Evolutionary conservation across 2,797 vertebrate genomes (phyloP), one percentile per base, ranked within the genome.

Genomic region (Danio choprae): DNA sequence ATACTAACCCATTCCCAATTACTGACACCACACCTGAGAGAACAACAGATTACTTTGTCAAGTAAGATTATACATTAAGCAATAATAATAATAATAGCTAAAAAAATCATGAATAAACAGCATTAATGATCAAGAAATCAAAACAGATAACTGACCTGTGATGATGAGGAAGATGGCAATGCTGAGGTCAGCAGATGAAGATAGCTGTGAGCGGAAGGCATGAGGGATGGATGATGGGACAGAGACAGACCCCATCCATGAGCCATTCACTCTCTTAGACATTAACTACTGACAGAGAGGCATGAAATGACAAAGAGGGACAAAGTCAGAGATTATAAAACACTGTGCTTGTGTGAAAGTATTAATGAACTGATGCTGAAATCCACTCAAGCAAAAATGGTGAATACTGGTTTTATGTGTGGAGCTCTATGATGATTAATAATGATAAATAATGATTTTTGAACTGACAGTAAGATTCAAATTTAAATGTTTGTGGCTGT

Each of bases 1-100:
- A 69, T 43, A 89, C 89, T 4, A 51, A 50, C 9, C 89, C 89
- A 13, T 91, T 91, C 5, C 89, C 91, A 64, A 88, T 9, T 51
- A 90, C 64, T 0, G 90, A 89, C 3, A 77, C 36, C 0, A 88
- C 38, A 36, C 83, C 90, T 91, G 84, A 11, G 16, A 50, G 11
- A 79, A 41, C 9, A 8, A 5, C 11, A 16, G 16, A 50, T 40
- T 40, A 60, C 10, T 38, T 4, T 18, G 18, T 44, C 16, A 38
- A 4, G 44, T 46, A 44, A 46, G 44, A 2, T 7, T 69, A 38
- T 5, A 11, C 12, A 38, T 22, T 53, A 15, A 55, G 38, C 36
- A 70, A 13, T 12, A 16, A 29, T 16, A n/a, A 50, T 68, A 16
- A 11, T 29, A 38, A 38, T 36, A 41, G n/a, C 20, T 5, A 5